Evolutionary conservation across 1,140 invertebrate genomes (phyloP), one percentile per base, ranked within the genome.

Genomic region (Goniozus legneri): DNA sequence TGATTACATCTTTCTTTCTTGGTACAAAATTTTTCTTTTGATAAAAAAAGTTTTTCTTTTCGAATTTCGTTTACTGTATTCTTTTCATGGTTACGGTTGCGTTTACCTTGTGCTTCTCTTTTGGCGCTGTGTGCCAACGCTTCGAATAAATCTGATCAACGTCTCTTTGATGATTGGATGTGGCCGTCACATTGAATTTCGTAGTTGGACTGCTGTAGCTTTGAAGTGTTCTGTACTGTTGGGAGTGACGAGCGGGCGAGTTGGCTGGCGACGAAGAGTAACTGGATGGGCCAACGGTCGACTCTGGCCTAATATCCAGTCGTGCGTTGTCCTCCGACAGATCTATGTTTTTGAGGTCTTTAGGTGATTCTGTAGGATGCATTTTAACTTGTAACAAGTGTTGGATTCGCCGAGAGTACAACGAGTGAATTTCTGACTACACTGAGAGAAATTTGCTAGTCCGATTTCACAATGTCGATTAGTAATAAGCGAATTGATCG

Each of bases 81-180:
- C 4, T 27, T 6, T 27, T 27, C 24, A 6, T 27, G 24, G 4
- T 6, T 27, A 27, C 24, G 10, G 10, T 27, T 27, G 4, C 24
- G 10, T 44, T 56, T 69, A 80, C 79, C 69, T 81, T 77, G 57
- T 81, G 77, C 54, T 81, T 81, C 56, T 82, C 80, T 50, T 80
- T 77, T 2, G 81, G 80, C 3, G 80, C 77, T 6, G 81, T 83
- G 50, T 82, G 78, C 70, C 79, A 82, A 38, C 78, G 70, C 63
- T 82, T 82, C 45, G 62, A 54, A 39, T 63, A 59, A 22, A 37
- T 54, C 18, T 64, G 65, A 50, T 71, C 69, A 37, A 62, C 50
- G 35, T 69, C 64, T 47, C 66, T 63, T 16, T 62, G 60, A 39
- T 65, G 65, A 47, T 60, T 63, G 38, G 47, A 47, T 34, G 48